phyloP scores from a whole-genome alignment of 2,888 invertebrate genomes.

The Macrophya annulata region DNA sequence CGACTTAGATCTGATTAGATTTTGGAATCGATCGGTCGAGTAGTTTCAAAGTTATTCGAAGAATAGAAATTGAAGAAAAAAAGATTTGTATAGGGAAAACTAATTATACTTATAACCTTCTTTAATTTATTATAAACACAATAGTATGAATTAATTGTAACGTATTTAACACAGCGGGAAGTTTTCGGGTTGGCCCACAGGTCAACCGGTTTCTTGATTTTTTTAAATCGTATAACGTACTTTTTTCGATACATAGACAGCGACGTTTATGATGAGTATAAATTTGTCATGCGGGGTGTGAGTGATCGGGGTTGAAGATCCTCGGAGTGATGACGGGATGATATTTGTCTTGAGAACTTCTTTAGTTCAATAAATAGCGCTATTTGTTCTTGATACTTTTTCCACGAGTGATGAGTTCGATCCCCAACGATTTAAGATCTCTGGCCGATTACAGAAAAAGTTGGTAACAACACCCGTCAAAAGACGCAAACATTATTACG shows the following conservation, averaged over 20 bases:
- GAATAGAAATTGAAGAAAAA: too few relatives aligned
- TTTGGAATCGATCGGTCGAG: too few relatives aligned
- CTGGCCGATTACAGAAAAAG: constrained; percentile 35
- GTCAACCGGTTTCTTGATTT: too few relatives aligned
- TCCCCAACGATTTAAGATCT: constrained; percentile 36
- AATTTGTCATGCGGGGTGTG: constrained; percentile 15
- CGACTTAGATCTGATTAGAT: too few relatives aligned
- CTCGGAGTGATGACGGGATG: constrained; percentile 19
- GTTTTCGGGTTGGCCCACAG: too few relatives aligned
- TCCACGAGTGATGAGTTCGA: constrained; percentile 37
- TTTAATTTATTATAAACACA: too few relatives aligned
- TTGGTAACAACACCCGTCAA: constrained; percentile 25
- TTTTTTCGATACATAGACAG: not conserved
- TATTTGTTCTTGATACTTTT: constrained; percentile 51
- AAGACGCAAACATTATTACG: constrained; percentile 28
- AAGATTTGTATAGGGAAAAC: too few relatives aligned
- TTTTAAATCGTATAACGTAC: too few relatives aligned
- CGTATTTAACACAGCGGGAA: too few relatives aligned
- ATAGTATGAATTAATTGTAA: too few relatives aligned
- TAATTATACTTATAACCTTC: too few relatives aligned
- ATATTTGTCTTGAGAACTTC: constrained; percentile 50
- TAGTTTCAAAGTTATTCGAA: too few relatives aligned
- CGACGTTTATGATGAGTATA: not conserved
- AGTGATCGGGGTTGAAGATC: not conserved
- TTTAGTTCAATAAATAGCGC: constrained; percentile 45